phyloP scores from a whole-genome alignment of 1,140 invertebrate species.

The Drosophila mauritiana region DNA sequence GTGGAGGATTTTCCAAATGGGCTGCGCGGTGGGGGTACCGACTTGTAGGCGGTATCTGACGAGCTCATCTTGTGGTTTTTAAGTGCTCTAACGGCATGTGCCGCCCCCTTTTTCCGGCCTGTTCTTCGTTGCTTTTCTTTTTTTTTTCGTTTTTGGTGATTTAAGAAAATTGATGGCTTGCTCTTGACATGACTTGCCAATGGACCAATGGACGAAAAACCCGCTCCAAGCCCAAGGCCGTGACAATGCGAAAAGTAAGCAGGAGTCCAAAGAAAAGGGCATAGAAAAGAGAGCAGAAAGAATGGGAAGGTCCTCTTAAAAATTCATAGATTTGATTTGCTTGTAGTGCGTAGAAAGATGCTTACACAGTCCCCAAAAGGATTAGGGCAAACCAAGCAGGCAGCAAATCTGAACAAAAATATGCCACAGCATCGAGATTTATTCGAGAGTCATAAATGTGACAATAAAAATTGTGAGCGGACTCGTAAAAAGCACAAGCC shows the following conservation, averaged over 20 bases:
- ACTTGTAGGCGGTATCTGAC: conserved; percentile 58
- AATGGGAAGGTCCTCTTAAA: conserved; percentile 35
- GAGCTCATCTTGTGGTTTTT: conserved; percentile 76
- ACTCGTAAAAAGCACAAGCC: conserved; percentile 21
- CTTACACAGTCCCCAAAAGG: conserved; percentile 54
- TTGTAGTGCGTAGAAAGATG: conserved; percentile 48
- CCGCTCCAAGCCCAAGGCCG: not conserved
- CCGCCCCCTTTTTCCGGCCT: not conserved
- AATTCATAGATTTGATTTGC: conserved; percentile 74
- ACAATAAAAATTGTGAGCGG: conserved; percentile 35
- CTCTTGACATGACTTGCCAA: conserved; percentile 57
- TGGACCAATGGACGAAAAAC: conserved; percentile 5
- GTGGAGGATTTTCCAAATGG: conserved; percentile 5
- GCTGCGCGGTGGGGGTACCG: not conserved
- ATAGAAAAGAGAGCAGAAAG: not conserved
- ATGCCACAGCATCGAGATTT: conserved; percentile 28
- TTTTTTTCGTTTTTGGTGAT: conserved; percentile 59
- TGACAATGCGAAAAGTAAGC: conserved; percentile 41
- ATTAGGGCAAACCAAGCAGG: conserved; percentile 42
- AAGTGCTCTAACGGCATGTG: conserved; percentile 54
- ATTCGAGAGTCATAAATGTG: conserved; percentile 52
- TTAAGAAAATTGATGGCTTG: conserved; percentile 77
- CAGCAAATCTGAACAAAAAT: conserved; percentile 16
- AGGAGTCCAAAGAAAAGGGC: not conserved
- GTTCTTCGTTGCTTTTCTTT: conserved; percentile 12